These are phyloP conservation scores for Gadopsis bispinosus DNA, from an alignment of 2,797 vertebrate genomes.

Conservation along the genomic window DNA sequence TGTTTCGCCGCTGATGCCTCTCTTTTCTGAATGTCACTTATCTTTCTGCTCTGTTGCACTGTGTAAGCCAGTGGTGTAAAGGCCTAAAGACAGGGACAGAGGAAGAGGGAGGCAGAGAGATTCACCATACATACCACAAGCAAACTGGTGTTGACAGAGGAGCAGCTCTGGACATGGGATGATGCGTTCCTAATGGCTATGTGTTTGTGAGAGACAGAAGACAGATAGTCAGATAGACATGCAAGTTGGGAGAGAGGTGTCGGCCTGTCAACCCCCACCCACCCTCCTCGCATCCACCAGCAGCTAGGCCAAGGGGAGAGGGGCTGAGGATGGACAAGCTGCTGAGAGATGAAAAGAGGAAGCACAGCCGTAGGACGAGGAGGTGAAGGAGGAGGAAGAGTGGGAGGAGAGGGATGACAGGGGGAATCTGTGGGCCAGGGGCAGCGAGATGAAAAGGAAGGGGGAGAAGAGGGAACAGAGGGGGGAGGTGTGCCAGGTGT, in stretches of 20 bases:
- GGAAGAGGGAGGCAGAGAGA: constrained; percentile 30
- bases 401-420: constrained; percentile 76
- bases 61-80: constrained; percentile 47
- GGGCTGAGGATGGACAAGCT: constrained; percentile 73
- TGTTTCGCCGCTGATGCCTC: constrained; percentile 12
- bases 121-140: constrained; percentile 68
- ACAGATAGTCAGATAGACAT: constrained; percentile 53
- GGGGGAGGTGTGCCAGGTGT: constrained; percentile 78
- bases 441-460: constrained; percentile 66
- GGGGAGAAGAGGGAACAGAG: constrained; percentile 14
- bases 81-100: constrained; percentile 33
- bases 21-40: constrained; percentile 55
- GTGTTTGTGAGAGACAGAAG: constrained; percentile 66
- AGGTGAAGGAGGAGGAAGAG: constrained; percentile 53
- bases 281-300: constrained; percentile 45
- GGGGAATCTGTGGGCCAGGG: constrained; percentile 73
- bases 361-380: constrained; percentile 53
- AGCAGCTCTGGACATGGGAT: constrained; percentile 74
- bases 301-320: constrained; percentile 45
- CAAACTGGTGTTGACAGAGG: constrained; percentile 77
- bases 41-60: constrained; percentile 68
- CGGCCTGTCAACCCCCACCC: constrained; percentile 53
- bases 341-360: constrained; percentile 77
- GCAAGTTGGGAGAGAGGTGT: constrained; percentile 49
- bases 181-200: constrained; percentile 76